These are phyloP conservation scores for Romanogobio albipinnatus DNA, from an alignment of 2,113 vertebrate genomes.

Conservation along the genomic window DNA sequence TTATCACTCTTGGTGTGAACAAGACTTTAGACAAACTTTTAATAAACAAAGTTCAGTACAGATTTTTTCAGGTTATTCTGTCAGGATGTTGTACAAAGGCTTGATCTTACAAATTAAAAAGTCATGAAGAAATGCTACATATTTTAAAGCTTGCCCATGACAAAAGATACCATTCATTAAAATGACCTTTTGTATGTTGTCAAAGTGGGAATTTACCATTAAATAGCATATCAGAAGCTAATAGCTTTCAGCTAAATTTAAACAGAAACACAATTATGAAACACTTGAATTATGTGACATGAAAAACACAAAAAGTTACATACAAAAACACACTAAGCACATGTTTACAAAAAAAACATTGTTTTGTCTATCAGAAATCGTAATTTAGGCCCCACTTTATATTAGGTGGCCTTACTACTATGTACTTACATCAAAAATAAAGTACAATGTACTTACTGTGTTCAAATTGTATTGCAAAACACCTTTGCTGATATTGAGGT, in stretches of 20 bases:
- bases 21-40: too few species aligned
- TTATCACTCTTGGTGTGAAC: too few species aligned
- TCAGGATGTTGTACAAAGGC: background rate
- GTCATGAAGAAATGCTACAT: background rate
- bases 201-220: background rate
- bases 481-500: too few species aligned
- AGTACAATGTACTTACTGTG: too few species aligned
- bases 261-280: background rate
- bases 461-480: too few species aligned
- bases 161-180: too few species aligned
- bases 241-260: background rate
- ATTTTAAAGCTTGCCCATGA: too few species aligned
- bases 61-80: background rate
- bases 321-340: background rate
- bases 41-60: background rate
- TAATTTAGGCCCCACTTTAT: too few species aligned
- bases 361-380: background rate
- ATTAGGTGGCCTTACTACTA: too few species aligned
- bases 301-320: background rate
- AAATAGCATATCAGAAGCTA: background rate
- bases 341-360: background rate
- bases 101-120: background rate
- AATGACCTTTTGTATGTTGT: too few species aligned
- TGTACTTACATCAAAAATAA: too few species aligned
- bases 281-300: background rate